Evolutionary conservation across 2,113 vertebrate species (phyloP).

Genomic region (Platichthys flesus): DNA sequence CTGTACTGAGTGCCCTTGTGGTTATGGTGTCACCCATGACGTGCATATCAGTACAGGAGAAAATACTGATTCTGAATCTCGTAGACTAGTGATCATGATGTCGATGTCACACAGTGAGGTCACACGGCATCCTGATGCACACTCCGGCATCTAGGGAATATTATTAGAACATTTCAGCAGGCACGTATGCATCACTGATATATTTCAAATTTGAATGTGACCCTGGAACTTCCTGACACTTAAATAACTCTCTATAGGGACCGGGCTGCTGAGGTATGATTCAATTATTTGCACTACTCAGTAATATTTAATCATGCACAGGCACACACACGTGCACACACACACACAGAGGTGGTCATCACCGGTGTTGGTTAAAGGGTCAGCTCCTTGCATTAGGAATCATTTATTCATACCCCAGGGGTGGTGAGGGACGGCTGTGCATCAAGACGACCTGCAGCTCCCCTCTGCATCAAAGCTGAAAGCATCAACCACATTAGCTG

Average conservation of each 20-base stretch:
- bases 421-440: neutral
- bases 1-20: too few relatives aligned
- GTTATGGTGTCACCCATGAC: too few relatives aligned
- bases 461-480: constrained; percentile 35
- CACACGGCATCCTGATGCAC: neutral
- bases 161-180: constrained; percentile 17
- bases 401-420: constrained; percentile 62
- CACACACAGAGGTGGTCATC: neutral
- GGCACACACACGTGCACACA: neutral
- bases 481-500: constrained; percentile 14
- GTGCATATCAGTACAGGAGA: neutral
- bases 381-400: constrained; percentile 60
- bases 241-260: constrained; percentile 25
- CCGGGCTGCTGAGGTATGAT: constrained; percentile 35
- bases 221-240: constrained; percentile 26
- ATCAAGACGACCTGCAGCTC: constrained; percentile 25
- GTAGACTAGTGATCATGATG: neutral
- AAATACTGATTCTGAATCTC: neutral
- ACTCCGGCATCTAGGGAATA: neutral
- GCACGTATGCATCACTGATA: constrained; percentile 13
- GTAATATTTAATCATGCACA: constrained; percentile 66
- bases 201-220: constrained; percentile 47
- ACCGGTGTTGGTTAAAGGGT: constrained; percentile 27
- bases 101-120: neutral
- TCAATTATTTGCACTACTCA: constrained; percentile 57